Percentiles rank a stretch among this genome's conserved stretches.
phyloP scores from a whole-genome alignment of 2,797 vertebrate genomes.

The Sebastes flavidus region DNA sequence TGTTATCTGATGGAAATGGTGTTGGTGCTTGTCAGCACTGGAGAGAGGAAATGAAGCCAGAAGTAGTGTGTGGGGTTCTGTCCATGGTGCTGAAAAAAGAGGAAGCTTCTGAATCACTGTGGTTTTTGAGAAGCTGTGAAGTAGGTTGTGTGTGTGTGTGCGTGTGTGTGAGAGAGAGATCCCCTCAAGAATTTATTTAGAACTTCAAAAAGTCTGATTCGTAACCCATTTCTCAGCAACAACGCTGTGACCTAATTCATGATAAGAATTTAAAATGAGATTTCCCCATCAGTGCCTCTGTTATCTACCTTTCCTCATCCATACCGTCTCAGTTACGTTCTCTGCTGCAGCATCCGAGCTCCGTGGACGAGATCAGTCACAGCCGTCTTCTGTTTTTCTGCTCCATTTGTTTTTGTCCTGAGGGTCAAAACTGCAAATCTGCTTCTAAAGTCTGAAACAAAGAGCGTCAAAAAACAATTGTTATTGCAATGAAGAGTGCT shows the following conservation, averaged over 20 bases:
- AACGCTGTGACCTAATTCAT: constrained; percentile 10
- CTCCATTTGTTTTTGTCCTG: not conserved
- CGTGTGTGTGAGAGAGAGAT: not conserved
- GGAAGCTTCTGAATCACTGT: not conserved
- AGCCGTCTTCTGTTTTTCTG: not conserved
- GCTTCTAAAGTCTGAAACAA: not conserved
- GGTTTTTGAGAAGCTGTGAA: not conserved
- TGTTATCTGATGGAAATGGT: not conserved
- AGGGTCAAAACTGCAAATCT: not conserved
- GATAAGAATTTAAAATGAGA: not conserved
- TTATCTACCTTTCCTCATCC: not conserved
- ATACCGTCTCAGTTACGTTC: not conserved
- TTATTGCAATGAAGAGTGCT: not conserved
- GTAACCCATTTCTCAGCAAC: not conserved
- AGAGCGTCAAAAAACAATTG: constrained; percentile 16
- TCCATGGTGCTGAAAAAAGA: constrained; percentile 58
- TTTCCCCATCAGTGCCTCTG: not conserved
- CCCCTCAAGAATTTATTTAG: not conserved
- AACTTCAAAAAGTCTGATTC: not conserved
- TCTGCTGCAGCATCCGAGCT: not conserved
- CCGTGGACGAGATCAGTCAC: not conserved
- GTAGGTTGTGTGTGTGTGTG: not conserved
- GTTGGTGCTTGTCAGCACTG: not conserved
- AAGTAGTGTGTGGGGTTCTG: constrained; percentile 7
- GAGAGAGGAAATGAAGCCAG: not conserved